A percentile compares a stretch with the other conserved stretches of the same genome.
Conservation (phyloP, 2,797 vertebrate species). For the Sandelia bainsii region DNA sequence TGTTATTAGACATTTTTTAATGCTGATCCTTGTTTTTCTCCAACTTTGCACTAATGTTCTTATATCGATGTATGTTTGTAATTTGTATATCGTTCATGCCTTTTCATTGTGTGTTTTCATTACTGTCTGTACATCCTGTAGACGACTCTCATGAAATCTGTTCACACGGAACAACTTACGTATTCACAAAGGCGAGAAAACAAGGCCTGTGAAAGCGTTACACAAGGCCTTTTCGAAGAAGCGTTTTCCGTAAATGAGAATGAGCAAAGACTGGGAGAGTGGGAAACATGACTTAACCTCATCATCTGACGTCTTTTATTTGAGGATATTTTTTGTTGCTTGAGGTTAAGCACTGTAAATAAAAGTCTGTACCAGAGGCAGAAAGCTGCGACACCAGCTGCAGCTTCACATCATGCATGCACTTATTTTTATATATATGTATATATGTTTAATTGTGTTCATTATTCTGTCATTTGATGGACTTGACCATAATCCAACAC, state of each 20-base stretch:
- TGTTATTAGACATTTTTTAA: constrained; percentile 69
- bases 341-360: constrained; percentile 53
- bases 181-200: constrained; percentile 22
- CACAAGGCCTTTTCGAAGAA: neutral
- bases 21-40: constrained; percentile 71
- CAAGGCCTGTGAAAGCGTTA: constrained; percentile 7
- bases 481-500: constrained; percentile 33
- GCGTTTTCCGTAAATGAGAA: neutral
- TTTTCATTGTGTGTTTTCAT: constrained; percentile 10
- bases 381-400: constrained; percentile 37
- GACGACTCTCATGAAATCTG: neutral
- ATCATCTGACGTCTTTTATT: constrained; percentile 25
- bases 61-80: constrained; percentile 54
- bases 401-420: constrained; percentile 58
- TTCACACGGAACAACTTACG: constrained; percentile 10
- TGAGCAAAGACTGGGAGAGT: constrained; percentile 1
- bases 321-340: constrained; percentile 29
- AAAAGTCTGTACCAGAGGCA: constrained; percentile 18
- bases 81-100: constrained; percentile 49
- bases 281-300: constrained; percentile 40
- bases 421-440: constrained; percentile 65
- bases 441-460: constrained; percentile 27
- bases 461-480: constrained; percentile 10
- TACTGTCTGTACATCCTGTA: constrained; percentile 22
- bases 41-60: constrained; percentile 85